Evolutionary conservation across 2,888 invertebrate genomes (phyloP).

Genomic region (Lycocerus yunnanus): DNA sequence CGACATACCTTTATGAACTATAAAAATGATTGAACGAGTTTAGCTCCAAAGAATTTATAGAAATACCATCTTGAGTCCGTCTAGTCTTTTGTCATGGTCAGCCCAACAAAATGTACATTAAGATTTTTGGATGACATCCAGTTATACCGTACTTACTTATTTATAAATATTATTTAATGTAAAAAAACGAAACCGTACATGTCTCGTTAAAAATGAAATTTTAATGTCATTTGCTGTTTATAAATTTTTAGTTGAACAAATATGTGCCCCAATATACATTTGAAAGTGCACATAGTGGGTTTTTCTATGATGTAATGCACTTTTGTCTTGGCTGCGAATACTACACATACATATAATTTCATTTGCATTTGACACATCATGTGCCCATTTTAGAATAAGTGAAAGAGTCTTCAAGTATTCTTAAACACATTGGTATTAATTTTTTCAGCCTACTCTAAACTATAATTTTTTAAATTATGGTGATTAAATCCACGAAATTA

Average conservation of each 20-base stretch:
- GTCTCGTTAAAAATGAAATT: no score
- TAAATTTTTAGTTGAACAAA: not conserved
- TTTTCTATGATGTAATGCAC: not conserved
- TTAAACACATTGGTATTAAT: not conserved
- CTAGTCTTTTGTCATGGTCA: not conserved
- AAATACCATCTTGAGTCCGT: not conserved
- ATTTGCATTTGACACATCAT: not conserved
- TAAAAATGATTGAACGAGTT: not conserved
- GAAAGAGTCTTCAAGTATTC: not conserved
- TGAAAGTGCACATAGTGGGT: not conserved
- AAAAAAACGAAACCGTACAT: no score
- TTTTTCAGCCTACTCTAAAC: not conserved
- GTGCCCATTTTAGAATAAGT: not conserved
- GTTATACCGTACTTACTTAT: not conserved
- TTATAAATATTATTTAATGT: no score
- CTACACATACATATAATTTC: not conserved
- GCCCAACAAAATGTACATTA: not conserved
- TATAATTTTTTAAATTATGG: not conserved
- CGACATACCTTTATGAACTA: not conserved
- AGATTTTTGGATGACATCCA: not conserved
- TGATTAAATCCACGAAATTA: not conserved
- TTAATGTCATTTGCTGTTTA: not conserved
- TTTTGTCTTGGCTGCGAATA: not conserved
- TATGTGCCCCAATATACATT: not conserved
- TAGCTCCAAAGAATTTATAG: not conserved